Evolutionary conservation across 2,888 invertebrate genomes (phyloP), one percentile per base, ranked within the genome.

Genomic region (Troides oblongomaculatus): DNA sequence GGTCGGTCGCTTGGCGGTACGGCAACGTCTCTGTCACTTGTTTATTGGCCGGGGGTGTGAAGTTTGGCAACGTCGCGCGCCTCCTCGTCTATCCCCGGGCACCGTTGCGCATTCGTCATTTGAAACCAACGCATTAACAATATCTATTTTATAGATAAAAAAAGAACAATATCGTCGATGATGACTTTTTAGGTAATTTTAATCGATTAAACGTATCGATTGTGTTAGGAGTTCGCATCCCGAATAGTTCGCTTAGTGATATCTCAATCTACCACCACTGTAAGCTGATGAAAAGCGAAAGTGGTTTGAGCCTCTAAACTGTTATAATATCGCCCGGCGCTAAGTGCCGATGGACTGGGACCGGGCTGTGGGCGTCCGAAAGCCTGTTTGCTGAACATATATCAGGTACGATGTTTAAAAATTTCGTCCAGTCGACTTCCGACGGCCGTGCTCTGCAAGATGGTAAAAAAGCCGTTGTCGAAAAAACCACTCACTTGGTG

Each of bases 21-120:
- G 88, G 88, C 88, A 88, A 88, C 88, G 85, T 78, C 84, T 76
- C 84, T 76, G 69, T 78, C 78, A 78, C 75, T 76, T 76, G 76
- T 50, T 73, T 76, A 74, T 60, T 57, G 66, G 46, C 73, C 68
- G 74, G 81, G 81, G 81, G 79, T 79, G 80, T 74, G 75, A 76
- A 77, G 80, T 76, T 72, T 77, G 86, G 86, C 86, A 86, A 86
- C 86, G 81, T 79, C 79, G 83, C 84, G 21, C 72, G 72, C 66
- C 70, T 65, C 59, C 66, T 70, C 46, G 70, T 12, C 53, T 66
- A 46, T 63, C 57, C 62, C 50, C 50, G 50, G 50, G 12, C 17
- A 14, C 50, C 14, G 58, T 25, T 39, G n/a, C 58, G 62, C 62
- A 66, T 66, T 70, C 62, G 57, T 66, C 66, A 66, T 43, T 62